Percentiles rank a stretch among this genome's conserved stretches.
Evolutionary conservation across 2,797 vertebrate species (phyloP).

Genomic region (Lepilemur ruficaudatus): DNA sequence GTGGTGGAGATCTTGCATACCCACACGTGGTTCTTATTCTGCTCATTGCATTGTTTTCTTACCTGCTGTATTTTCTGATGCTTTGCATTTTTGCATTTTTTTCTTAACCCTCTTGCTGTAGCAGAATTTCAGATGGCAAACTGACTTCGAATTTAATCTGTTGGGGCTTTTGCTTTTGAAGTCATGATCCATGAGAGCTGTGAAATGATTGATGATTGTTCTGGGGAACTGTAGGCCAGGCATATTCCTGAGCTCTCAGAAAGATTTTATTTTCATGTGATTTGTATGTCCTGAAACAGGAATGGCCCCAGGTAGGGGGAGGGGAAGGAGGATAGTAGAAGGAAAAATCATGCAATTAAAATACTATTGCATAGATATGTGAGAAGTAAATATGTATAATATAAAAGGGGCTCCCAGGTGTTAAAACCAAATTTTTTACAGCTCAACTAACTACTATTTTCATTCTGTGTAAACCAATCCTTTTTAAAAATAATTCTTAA

Average conservation of each 20-base stretch:
- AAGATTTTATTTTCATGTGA: conserved; percentile 34
- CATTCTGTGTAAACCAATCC: conserved; percentile 73
- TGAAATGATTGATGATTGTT: conserved; percentile 65
- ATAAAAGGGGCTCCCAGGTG: conserved; percentile 10
- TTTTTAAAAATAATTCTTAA: conserved; percentile 79
- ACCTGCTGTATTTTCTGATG: conserved; percentile 80
- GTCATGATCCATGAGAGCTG: conserved; percentile 64
- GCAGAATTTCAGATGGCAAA: conserved; percentile 69
- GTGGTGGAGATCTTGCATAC: conserved; percentile 86
- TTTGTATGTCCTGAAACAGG: conserved; percentile 12
- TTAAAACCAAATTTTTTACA: conserved; percentile 68
- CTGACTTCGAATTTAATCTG: conserved; percentile 77
- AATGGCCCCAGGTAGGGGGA: conserved; percentile 22
- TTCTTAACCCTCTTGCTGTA: conserved; percentile 81
- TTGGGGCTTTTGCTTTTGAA: conserved; percentile 78
- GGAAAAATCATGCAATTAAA: conserved; percentile 28
- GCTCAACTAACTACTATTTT: conserved; percentile 79
- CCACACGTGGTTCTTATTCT: conserved; percentile 80
- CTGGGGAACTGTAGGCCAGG: conserved; percentile 10
- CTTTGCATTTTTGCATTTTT: conserved; percentile 78
- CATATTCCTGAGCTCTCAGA: neutral
- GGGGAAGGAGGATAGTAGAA: neutral
- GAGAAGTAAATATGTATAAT: conserved; percentile 33
- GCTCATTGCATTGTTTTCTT: conserved; percentile 81
- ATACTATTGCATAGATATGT: conserved; percentile 12